Evolutionary conservation across 2,888 invertebrate genomes (phyloP).

Genomic region (Prosopocoilus inquinatus): DNA sequence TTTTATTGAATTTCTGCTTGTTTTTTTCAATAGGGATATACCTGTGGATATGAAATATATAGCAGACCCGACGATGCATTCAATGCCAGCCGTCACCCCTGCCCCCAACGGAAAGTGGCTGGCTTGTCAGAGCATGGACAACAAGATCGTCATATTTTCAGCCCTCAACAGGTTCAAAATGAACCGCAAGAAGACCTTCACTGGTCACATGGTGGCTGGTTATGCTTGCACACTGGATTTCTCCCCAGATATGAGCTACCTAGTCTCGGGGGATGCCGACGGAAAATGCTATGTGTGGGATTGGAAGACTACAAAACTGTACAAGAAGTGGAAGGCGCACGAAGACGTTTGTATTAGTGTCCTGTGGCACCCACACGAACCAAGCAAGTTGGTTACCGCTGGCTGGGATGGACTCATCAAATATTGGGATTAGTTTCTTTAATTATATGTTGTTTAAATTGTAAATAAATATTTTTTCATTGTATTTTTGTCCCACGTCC

Average conservation of each 20-base stretch:
- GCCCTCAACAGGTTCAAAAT: slow-evolving; percentile 96
- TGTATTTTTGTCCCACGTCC: no score
- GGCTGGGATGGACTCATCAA: slow-evolving; percentile 99
- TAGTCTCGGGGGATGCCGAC: slow-evolving; percentile 98
- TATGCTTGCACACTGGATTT: slow-evolving; percentile 97
- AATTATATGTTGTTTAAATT: no score
- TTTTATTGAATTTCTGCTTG: neutral
- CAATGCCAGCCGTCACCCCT: slow-evolving; percentile 93
- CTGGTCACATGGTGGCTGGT: slow-evolving; percentile 99
- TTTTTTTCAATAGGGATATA: slow-evolving; percentile 64
- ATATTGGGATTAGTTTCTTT: slow-evolving; percentile 84
- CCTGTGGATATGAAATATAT: slow-evolving; percentile 99
- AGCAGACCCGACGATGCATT: slow-evolving; percentile 99
- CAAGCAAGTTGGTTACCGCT: slow-evolving; percentile 94
- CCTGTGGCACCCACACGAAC: slow-evolving; percentile 99
- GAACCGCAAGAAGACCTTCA: slow-evolving; percentile 96
- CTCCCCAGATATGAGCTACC: slow-evolving; percentile 98
- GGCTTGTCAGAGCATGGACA: slow-evolving; percentile 99
- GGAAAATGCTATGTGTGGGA: slow-evolving; percentile 99
- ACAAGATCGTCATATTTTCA: slow-evolving; percentile 96
- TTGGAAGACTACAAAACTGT: slow-evolving; percentile 98
- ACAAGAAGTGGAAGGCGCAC: slow-evolving; percentile 99
- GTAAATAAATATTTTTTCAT: no score
- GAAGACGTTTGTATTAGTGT: slow-evolving; percentile 94
- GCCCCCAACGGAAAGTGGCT: slow-evolving; percentile 99